Conservation (phyloP, 1,140 invertebrate species). For the Bombus polaris region DNA sequence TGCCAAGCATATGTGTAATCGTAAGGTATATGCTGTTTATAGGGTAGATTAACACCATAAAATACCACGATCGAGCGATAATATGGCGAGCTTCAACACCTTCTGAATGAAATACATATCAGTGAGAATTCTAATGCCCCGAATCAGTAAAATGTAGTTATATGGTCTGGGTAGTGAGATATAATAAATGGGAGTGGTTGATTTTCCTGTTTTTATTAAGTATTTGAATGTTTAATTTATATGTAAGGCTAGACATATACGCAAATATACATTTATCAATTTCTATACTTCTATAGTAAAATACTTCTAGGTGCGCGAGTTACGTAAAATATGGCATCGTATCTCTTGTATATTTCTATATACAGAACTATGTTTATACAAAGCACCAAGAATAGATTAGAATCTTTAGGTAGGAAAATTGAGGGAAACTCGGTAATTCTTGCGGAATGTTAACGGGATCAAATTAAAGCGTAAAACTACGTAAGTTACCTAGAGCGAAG, state of each 20-base stretch:
- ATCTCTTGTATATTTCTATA: no score
- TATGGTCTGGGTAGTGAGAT: neutral
- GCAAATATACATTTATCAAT: no score
- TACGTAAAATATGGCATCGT: no score
- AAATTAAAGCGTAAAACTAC: neutral
- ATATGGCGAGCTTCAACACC: neutral
- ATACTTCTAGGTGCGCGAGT: no score
- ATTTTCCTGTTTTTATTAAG: no score
- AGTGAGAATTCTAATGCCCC: neutral
- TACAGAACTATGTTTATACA: neutral
- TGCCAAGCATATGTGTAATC: conserved; percentile 27
- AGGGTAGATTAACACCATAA: neutral
- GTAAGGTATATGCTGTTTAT: conserved; percentile 3
- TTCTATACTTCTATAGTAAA: no score
- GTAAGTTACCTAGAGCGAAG: neutral
- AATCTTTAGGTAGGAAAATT: neutral
- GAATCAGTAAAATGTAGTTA: neutral
- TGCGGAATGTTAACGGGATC: neutral
- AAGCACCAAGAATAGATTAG: neutral
- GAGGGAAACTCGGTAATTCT: neutral
- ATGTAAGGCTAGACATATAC: no score
- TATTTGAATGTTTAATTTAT: no score
- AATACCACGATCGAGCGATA: neutral
- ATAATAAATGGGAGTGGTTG: neutral
- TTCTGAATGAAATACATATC: neutral